Evolutionary conservation across 2,888 invertebrate genomes (phyloP).

Genomic region (Phania funesta): DNA sequence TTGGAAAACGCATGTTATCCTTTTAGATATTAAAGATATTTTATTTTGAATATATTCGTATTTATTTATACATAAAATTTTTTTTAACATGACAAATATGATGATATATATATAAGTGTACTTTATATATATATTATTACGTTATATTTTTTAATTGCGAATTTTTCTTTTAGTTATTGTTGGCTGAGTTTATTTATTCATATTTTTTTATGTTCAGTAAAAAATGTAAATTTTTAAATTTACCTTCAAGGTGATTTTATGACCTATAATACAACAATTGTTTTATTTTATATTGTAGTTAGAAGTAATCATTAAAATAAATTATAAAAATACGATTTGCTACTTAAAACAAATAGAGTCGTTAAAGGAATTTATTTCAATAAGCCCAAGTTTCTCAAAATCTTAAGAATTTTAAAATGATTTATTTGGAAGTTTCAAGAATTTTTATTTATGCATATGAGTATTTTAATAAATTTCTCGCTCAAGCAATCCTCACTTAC

Average conservation of each 20-base stretch:
- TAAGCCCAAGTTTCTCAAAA: background rate
- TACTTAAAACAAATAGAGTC: slow-evolving; percentile 3
- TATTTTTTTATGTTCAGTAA: slow-evolving; percentile 67
- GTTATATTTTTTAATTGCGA: slow-evolving; percentile 43
- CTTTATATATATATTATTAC: slow-evolving; percentile 31
- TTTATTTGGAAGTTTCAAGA: too few relatives aligned
- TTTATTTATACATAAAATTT: slow-evolving; percentile 54
- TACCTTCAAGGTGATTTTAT: slow-evolving; percentile 50
- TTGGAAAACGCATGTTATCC: slow-evolving; percentile 41
- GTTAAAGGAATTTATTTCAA: slow-evolving; percentile 30
- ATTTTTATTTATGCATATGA: too few relatives aligned
- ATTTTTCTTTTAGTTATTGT: slow-evolving; percentile 40
- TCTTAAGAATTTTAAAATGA: too few relatives aligned
- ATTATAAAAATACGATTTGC: background rate
- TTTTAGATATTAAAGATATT: slow-evolving; percentile 33
- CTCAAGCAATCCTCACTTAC: too few relatives aligned
- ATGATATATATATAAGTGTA: slow-evolving; percentile 30
- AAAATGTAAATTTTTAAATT: slow-evolving; percentile 43
- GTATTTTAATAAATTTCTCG: too few relatives aligned
- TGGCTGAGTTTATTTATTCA: slow-evolving; percentile 26
- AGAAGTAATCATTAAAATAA: slow-evolving; percentile 10
- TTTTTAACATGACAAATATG: slow-evolving; percentile 64
- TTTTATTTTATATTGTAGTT: slow-evolving; percentile 33
- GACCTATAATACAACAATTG: slow-evolving; percentile 60
- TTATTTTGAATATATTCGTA: slow-evolving; percentile 43